Conservation (phyloP, 2,113 vertebrate genomes). For the Rhea americana region DNA sequence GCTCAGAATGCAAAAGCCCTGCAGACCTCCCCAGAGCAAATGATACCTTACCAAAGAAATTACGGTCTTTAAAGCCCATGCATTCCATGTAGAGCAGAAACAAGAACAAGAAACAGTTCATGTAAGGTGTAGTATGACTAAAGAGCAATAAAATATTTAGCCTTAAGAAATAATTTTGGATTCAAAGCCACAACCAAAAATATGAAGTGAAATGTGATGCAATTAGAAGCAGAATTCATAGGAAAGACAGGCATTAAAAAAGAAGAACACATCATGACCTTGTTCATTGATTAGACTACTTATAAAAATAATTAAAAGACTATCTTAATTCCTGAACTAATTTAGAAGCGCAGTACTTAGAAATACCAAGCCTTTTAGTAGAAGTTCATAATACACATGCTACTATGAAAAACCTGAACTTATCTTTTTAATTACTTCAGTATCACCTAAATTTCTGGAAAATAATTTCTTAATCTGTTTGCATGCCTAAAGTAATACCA, state of each 20-base stretch:
- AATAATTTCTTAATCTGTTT: background rate
- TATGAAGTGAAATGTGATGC: slow-evolving; percentile 37
- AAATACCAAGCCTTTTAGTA: background rate
- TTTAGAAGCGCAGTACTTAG: background rate
- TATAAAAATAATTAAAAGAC: background rate
- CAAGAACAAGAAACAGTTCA: slow-evolving; percentile 81
- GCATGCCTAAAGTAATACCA: background rate
- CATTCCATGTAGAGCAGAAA: slow-evolving; percentile 84
- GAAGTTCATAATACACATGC: background rate
- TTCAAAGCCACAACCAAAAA: slow-evolving; percentile 51
- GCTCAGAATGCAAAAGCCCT: slow-evolving; percentile 34
- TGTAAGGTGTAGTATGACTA: slow-evolving; percentile 74
- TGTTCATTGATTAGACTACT: background rate
- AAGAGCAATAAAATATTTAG: slow-evolving; percentile 44
- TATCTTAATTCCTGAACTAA: background rate
- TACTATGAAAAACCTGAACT: too few relatives aligned
- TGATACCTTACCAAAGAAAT: slow-evolving; percentile 92
- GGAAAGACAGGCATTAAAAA: background rate
- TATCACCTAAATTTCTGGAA: background rate
- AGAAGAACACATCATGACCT: background rate
- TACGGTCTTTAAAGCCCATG: slow-evolving; percentile 90
- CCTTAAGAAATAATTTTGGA: slow-evolving; percentile 55
- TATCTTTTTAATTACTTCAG: background rate
- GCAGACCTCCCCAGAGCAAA: slow-evolving; percentile 74
- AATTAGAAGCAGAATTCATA: slow-evolving; percentile 46